A percentile compares a stretch with the other conserved stretches of the same genome.
Conservation (phyloP, 2,797 vertebrate genomes). For the Xiphorhynchus erythropygius region DNA sequence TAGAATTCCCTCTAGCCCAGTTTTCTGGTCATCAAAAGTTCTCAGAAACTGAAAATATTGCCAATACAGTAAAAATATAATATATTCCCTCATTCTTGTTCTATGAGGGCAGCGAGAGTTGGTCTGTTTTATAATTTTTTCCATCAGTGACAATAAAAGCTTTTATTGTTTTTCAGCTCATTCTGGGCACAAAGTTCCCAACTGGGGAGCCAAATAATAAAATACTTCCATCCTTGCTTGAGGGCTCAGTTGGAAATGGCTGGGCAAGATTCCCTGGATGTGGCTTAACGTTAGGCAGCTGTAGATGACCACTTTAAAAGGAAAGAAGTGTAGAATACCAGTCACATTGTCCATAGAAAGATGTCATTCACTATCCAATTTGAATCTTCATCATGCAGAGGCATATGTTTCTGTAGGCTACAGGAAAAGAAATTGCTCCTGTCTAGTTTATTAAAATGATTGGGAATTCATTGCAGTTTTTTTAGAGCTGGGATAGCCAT, state of each 20-base stretch:
- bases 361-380: background rate
- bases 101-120: background rate
- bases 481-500: background rate
- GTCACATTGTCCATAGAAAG: background rate
- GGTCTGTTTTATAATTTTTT: slow-evolving; percentile 30
- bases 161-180: slow-evolving; percentile 27
- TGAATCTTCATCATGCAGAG: background rate
- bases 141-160: slow-evolving; percentile 20
- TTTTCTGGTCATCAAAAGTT: background rate
- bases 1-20: background rate
- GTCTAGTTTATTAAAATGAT: background rate
- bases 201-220: slow-evolving; percentile 2
- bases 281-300: background rate
- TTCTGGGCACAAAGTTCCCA: slow-evolving; percentile 7
- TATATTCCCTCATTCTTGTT: background rate
- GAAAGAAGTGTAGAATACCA: background rate
- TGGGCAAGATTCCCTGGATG: background rate
- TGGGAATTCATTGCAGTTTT: background rate
- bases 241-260: background rate
- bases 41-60: slow-evolving; percentile 13
- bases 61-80: background rate
- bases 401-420: background rate
- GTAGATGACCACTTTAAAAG: background rate
- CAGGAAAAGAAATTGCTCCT: background rate
- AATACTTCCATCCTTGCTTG: background rate